These are phyloP conservation scores for Vulpes ferrilata DNA, from an alignment of 2,113 vertebrate species.

Conservation along the genomic window DNA sequence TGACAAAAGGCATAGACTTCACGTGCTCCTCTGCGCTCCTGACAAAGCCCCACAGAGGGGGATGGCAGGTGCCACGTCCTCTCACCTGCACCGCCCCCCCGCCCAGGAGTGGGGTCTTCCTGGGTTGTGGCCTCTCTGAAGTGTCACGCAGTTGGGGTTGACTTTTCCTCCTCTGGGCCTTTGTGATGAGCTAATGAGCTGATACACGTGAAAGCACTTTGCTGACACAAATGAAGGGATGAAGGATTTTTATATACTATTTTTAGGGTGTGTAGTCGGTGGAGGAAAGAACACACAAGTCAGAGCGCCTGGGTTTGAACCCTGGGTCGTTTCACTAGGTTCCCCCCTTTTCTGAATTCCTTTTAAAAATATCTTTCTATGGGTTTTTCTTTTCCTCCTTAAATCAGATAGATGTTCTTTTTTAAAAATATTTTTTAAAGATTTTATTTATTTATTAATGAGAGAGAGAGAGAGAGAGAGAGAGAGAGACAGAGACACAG, in stretches of 20 bases:
- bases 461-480: not conserved
- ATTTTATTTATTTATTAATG: not conserved
- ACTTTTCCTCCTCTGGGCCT: not conserved
- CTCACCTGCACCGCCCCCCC: not conserved
- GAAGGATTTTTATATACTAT: not conserved
- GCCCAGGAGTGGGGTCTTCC: not conserved
- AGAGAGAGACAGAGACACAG: not conserved
- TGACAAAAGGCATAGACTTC: not conserved
- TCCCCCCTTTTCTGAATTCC: not conserved
- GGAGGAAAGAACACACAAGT: not conserved
- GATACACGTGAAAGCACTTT: not conserved
- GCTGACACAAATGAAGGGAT: not conserved
- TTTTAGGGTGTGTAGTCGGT: not conserved
- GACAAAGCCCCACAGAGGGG: too few species aligned
- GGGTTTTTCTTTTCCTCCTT: not conserved
- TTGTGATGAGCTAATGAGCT: not conserved
- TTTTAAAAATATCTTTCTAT: not conserved
- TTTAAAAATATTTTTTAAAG: not conserved
- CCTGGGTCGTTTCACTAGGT: not conserved
- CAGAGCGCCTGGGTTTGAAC: not conserved
- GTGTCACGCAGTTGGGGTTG: not conserved
- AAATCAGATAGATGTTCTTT: not conserved
- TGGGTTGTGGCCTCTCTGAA: not conserved
- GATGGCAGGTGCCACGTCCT: accelerated
- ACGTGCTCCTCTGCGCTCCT: accelerated